These are phyloP conservation scores for Amphilophus citrinellus DNA, from an alignment of 2,113 vertebrate species.

Conservation along the genomic window DNA sequence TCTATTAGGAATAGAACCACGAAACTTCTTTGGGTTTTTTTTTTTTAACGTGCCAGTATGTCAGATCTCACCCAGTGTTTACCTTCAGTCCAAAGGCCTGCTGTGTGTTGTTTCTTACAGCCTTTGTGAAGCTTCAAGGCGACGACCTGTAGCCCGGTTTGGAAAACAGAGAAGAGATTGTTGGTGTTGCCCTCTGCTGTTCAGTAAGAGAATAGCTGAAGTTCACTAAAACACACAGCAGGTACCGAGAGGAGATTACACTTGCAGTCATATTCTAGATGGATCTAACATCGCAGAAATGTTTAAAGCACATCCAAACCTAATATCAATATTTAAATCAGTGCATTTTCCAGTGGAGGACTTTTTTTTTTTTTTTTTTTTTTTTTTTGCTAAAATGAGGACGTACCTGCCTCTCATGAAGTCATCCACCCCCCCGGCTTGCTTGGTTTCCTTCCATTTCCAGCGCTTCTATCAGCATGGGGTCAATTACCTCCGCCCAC, in stretches of 20 bases:
- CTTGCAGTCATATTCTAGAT: neutral
- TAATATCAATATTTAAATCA: neutral
- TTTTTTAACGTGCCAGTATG: neutral
- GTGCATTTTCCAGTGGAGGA: neutral
- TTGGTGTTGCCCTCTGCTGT: constrained; percentile 75
- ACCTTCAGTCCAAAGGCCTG: constrained; percentile 51
- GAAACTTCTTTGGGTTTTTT: too few relatives aligned
- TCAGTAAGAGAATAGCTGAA: constrained; percentile 14
- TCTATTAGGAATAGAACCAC: neutral
- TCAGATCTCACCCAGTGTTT: neutral
- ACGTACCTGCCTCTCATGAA: constrained; percentile 35
- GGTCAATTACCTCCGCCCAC: constrained; percentile 64
- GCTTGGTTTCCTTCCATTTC: neutral
- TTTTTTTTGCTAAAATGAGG: neutral
- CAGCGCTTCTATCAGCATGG: constrained; percentile 57
- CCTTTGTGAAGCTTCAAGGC: constrained; percentile 61
- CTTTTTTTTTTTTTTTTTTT: too few relatives aligned
- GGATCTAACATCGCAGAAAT: neutral
- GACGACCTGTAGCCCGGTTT: constrained; percentile 71
- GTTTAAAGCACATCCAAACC: neutral
- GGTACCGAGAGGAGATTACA: neutral
- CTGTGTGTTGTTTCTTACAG: constrained; percentile 42
- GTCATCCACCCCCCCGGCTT: constrained; percentile 33
- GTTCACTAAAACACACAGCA: neutral
- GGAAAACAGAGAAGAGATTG: constrained; percentile 39